Evolutionary conservation across 2,113 vertebrate species (phyloP), one percentile per base, ranked within the genome.

Genomic region (Lepidothrix coronata): DNA sequence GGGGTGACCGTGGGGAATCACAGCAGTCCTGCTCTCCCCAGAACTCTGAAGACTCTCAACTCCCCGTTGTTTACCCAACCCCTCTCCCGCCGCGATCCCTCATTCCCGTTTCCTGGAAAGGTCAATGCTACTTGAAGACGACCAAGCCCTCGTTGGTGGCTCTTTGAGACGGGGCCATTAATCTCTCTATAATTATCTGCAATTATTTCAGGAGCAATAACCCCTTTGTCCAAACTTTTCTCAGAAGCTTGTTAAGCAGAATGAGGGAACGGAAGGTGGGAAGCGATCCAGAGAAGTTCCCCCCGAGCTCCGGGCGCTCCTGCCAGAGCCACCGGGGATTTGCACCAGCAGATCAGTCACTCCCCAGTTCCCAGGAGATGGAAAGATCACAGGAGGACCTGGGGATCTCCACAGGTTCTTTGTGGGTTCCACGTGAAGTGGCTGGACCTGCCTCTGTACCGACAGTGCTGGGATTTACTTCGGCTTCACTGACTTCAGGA

Each of bases 191-290:
- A 83, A 91, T 93, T 93, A 88, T 58, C 85, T 73, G 31, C 28
- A 76, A 1, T 82, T 43, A 28, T 82, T 92, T 51, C 58, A 92
- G 73, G 87, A 92, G 94, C 93, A 93, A 95, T 91, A 94, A 95
- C 87, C 79, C 61, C 0, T 33, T 46, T 87, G 54, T 78, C 73
- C 89, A 52, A 75, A 61, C 74, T 85, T 79, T 95, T 94, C 89
- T 88, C 66, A 89, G 82, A 57, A 70, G 75, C 41, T 55, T 6
- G 37, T 85, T 80, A 58, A 54, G 65, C 43, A n/a, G 39, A 17
- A 14, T 3, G 18, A 78, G 49, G 61, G 52, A 25, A 67, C 3
- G 6, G 61, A 63, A 91, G 90, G 77, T 65, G 43, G 66, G 89
- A 80, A 73, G 39, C 2, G 25, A 37, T 43, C 72, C 62, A 59